Evolutionary conservation across 2,797 vertebrate genomes (phyloP).

Genomic region (Anabas testudineus): DNA sequence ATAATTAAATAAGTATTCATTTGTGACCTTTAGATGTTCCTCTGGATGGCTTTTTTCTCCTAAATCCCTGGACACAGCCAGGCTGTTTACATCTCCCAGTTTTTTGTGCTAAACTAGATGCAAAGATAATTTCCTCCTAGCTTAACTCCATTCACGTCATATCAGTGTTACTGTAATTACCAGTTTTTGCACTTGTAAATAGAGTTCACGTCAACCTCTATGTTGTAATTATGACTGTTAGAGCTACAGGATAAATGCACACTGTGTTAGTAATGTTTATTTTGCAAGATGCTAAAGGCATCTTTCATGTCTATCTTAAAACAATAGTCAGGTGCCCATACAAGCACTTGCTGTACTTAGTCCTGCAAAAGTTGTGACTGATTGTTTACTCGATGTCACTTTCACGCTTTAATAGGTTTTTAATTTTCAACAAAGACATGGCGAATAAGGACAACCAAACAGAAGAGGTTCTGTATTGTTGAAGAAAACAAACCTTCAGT

Average conservation of each 20-base stretch:
- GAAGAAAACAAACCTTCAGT: conserved; percentile 2
- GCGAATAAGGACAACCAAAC: background rate
- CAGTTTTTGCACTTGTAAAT: background rate
- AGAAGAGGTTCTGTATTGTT: background rate
- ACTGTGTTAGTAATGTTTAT: too few species aligned
- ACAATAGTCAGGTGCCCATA: too few species aligned
- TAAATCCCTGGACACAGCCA: background rate
- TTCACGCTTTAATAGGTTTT: too few species aligned
- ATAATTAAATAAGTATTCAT: background rate
- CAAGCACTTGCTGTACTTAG: too few species aligned
- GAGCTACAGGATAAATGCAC: too few species aligned
- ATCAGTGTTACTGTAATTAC: background rate
- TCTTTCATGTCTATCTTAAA: too few species aligned
- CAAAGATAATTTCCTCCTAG: background rate
- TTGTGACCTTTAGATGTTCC: background rate
- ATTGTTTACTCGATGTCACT: too few species aligned
- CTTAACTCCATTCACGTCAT: background rate
- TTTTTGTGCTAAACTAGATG: background rate
- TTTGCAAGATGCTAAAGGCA: too few species aligned
- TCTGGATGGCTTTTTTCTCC: background rate
- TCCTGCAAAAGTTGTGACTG: too few species aligned
- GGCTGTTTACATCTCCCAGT: background rate
- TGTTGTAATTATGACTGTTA: background rate
- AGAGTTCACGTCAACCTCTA: background rate
- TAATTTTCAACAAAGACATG: background rate